Percentiles rank a stretch among this genome's conserved stretches.
Conservation (phyloP, 2,113 vertebrate genomes). For the Myotis brandtii region DNA sequence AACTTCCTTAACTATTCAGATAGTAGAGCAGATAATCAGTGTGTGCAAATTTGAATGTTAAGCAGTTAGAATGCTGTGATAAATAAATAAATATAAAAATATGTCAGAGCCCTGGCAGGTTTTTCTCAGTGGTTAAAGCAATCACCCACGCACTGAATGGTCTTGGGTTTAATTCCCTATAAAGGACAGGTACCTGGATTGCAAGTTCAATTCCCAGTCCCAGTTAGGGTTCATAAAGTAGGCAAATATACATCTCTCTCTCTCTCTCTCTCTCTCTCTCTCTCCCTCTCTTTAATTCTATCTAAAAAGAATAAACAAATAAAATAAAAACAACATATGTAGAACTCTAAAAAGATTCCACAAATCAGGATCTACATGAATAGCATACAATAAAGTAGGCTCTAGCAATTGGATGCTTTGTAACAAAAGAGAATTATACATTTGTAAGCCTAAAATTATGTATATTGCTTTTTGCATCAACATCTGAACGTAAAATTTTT, state of each 20-base stretch:
- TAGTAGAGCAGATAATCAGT: not conserved
- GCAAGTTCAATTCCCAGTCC: no score
- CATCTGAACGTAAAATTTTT: not conserved
- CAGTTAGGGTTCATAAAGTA: no score
- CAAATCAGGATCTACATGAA: not conserved
- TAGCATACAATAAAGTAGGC: not conserved
- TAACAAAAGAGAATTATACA: not conserved
- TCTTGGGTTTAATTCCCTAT: no score
- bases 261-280: no score
- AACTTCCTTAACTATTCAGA: conserved; percentile 54
- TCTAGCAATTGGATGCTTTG: not conserved
- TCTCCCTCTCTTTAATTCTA: no score
- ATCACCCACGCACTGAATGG: no score
- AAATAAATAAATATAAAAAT: conserved; percentile 28
- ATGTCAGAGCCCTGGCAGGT: no score
- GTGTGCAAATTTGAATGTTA: conserved; percentile 37
- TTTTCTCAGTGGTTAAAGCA: no score
- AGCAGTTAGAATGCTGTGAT: not conserved
- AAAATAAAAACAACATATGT: not conserved
- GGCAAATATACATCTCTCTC: no score
- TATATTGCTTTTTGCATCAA: not conserved
- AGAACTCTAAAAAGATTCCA: not conserved
- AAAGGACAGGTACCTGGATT: no score
- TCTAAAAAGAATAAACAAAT: not conserved
- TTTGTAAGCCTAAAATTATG: not conserved